These are phyloP conservation scores for Geotrypetes seraphini DNA, from an alignment of 2,797 vertebrate genomes.

Conservation along the genomic window DNA sequence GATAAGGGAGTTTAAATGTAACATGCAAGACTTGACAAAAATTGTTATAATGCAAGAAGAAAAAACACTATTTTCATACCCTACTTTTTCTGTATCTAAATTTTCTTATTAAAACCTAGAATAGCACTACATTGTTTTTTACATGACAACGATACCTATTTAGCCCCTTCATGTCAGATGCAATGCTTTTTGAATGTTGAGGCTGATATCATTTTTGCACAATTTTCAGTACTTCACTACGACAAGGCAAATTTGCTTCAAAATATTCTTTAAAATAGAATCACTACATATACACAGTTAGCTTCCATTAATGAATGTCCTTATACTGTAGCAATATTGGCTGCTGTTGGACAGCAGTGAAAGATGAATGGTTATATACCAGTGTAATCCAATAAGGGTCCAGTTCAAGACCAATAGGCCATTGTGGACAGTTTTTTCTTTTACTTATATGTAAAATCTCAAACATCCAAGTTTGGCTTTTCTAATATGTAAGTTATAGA, in stretches of 20 bases:
- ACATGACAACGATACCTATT: conserved; percentile 64
- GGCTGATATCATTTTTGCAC: conserved; percentile 73
- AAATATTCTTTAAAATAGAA: conserved; percentile 31
- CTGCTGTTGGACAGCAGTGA: conserved; percentile 17
- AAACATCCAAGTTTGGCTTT: too few species aligned
- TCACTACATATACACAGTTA: conserved; percentile 1
- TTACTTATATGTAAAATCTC: too few species aligned
- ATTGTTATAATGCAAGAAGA: conserved; percentile 72
- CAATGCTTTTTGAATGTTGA: conserved; percentile 63
- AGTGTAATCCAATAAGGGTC: too few species aligned
- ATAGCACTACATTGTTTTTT: conserved; percentile 73
- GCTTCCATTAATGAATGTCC: conserved; percentile 16
- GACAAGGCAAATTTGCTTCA: conserved; percentile 40
- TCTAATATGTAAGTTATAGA: too few species aligned
- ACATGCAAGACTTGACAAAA: conserved; percentile 66
- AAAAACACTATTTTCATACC: conserved; percentile 91
- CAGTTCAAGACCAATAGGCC: too few species aligned
- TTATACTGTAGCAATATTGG: conserved; percentile 16
- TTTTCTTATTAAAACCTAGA: conserved; percentile 80
- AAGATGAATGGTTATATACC: conserved; percentile 19
- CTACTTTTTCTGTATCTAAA: conserved; percentile 82
- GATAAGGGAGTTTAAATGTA: conserved; percentile 60
- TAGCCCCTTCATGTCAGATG: conserved; percentile 62
- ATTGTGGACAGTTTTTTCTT: too few species aligned
- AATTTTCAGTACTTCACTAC: conserved; percentile 55